These are phyloP conservation scores for Bergia puertoricense DNA, from an alignment of 92 coral and sea anemone species.

Conservation along the genomic window DNA sequence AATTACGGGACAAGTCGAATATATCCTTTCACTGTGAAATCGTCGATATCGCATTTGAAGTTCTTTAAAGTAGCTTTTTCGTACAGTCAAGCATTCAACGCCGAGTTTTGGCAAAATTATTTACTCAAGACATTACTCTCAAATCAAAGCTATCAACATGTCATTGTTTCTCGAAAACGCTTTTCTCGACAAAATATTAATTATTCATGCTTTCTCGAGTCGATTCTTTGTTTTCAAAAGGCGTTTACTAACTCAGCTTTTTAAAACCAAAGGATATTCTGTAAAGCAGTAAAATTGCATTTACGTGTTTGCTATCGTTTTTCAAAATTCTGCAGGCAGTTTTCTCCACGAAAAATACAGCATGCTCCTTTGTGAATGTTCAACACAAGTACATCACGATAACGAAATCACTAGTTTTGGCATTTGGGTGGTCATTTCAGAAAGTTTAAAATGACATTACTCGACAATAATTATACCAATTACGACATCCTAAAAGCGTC, in stretches of 20 bases:
- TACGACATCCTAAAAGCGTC: background rate
- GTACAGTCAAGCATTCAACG: background rate
- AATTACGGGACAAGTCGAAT: background rate
- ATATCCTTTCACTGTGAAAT: background rate
- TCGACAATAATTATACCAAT: background rate
- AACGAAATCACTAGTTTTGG: background rate
- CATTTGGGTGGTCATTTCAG: background rate
- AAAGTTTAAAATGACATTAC: background rate
- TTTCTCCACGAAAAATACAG: no score
- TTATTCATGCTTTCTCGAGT: background rate
- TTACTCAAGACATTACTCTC: background rate
- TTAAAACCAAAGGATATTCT: background rate
- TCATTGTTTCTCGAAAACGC: constrained; percentile 6
- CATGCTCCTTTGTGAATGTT: background rate
- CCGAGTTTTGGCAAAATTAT: background rate
- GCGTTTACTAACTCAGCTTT: constrained; percentile 16
- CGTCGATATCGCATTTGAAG: background rate
- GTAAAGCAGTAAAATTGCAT: background rate
- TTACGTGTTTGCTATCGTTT: background rate
- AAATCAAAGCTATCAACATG: background rate
- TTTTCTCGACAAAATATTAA: constrained; percentile 25
- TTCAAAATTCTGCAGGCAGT: background rate
- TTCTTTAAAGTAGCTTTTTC: background rate
- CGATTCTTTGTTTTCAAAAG: constrained; percentile 40
- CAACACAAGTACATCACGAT: background rate